These are phyloP conservation scores for Crioceris asparagi DNA, from an alignment of 2,888 invertebrate species.

Conservation along the genomic window DNA sequence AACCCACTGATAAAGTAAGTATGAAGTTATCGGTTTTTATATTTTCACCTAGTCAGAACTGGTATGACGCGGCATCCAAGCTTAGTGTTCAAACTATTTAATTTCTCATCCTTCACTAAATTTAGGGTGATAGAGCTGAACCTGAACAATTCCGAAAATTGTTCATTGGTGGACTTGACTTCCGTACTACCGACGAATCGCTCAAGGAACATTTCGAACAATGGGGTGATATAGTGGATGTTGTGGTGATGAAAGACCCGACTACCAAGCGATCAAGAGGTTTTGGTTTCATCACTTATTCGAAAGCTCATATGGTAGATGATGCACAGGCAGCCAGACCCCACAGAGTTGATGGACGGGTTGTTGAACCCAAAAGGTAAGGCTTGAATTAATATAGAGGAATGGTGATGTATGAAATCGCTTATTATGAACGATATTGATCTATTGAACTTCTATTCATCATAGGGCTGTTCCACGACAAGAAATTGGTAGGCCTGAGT, in stretches of 20 bases:
- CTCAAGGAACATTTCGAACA: slow-evolving; percentile 88
- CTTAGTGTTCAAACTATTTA: too few relatives aligned
- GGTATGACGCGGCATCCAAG: too few relatives aligned
- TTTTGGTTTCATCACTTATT: slow-evolving; percentile 97
- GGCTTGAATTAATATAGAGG: too few relatives aligned
- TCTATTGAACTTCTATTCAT: too few relatives aligned
- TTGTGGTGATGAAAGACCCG: slow-evolving; percentile 95
- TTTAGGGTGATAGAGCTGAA: slow-evolving; percentile 47
- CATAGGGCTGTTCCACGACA: slow-evolving; percentile 64
- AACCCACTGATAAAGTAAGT: too few relatives aligned
- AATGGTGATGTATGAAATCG: too few relatives aligned
- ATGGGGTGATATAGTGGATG: slow-evolving; percentile 95
- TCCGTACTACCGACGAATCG: slow-evolving; percentile 87
- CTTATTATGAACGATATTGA: too few relatives aligned
- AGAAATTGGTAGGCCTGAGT: slow-evolving; percentile 84
- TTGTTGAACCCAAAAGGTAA: slow-evolving; percentile 86
- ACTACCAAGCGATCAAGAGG: slow-evolving; percentile 91
- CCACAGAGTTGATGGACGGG: slow-evolving; percentile 85
- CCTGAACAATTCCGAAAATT: slow-evolving; percentile 81
- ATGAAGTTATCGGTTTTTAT: too few relatives aligned
- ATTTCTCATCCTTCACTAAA: too few relatives aligned
- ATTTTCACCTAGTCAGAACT: too few relatives aligned
- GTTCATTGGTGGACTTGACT: slow-evolving; percentile 94
- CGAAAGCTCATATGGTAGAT: slow-evolving; percentile 87
- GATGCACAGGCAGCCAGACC: slow-evolving; percentile 84